phyloP scores from a whole-genome alignment of 2,797 vertebrate genomes.

The Petrocephalus schoutedeni region DNA sequence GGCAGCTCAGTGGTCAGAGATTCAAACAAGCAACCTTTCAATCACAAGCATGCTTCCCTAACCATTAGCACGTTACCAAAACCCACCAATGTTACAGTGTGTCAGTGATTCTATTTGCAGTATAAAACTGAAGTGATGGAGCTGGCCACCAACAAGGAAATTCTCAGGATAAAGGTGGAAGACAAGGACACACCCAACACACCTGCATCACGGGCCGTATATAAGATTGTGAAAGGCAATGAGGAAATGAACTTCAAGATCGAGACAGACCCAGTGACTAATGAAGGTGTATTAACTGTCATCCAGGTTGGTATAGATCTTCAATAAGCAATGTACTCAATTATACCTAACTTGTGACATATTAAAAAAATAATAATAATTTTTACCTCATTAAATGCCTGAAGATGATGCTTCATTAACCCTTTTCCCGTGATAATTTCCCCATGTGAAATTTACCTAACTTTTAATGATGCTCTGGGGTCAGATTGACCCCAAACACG shows the following conservation, averaged over 20 bases:
- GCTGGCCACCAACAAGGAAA: conserved; percentile 24
- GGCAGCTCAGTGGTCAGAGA: too few species aligned
- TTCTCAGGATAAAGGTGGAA: conserved; percentile 58
- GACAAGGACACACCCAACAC: conserved; percentile 63
- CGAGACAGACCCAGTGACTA: conserved; percentile 65
- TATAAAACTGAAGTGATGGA: conserved; percentile 45
- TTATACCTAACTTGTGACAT: background rate
- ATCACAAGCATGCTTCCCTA: background rate
- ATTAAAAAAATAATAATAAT: background rate
- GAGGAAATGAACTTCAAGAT: conserved; percentile 59
- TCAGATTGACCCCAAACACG: too few species aligned
- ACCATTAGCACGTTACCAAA: background rate
- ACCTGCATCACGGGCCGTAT: conserved; percentile 62
- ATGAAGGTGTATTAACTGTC: conserved; percentile 69
- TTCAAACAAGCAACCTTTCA: too few species aligned
- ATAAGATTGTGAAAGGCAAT: conserved; percentile 61
- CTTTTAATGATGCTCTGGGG: too few species aligned
- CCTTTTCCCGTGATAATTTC: too few species aligned
- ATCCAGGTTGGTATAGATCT: conserved; percentile 60
- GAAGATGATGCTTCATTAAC: background rate
- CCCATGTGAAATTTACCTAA: too few species aligned
- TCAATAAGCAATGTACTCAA: background rate
- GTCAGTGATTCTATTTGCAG: conserved; percentile 38
- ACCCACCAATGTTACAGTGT: background rate
- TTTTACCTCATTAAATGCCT: background rate